Evolutionary conservation across 1,140 invertebrate species (phyloP), one percentile per base, ranked within the genome.

Genomic region (Drosophila nannoptera): DNA sequence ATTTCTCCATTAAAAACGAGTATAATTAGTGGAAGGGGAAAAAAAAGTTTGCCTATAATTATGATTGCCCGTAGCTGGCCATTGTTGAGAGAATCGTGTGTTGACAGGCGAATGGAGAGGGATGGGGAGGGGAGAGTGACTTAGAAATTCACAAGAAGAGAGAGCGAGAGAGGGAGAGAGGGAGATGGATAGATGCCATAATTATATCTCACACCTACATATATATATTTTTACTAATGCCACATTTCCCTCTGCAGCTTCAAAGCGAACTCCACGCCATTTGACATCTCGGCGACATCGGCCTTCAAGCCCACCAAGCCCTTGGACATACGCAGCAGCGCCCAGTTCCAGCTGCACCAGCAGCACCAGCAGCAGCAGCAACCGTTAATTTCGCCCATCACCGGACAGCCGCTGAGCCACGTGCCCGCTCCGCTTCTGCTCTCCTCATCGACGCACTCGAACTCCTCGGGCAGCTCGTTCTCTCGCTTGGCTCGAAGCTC

Each of bases 271-370:
- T 77, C 77, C 45, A 77, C 86, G 72, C 78, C 87, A 65, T 81
- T 87, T 40, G 82, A 81, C 70, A 86, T 86, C 65, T 87, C 82
- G 63, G 69, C 72, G 56, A 65, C 78, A 42, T 88, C 87, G 54
- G 87, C 87, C 32, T 88, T 88, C 12, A 88, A 83, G 72, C 87
- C 86, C 49, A 87, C 87, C 54, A 88, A 83, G 55, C 78, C 76
- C 40, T 56, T 88, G 72, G 87, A 88, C 49, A 84, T 88, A 55
- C 69, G 81, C 38, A 46, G 60, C 32, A 38, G 33, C 36, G 9
- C n/a, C n/a, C n/a, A n/a, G n/a, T n/a, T n/a, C 14, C 45, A 49
- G 16, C 31, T 53, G 49, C 61, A 42, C 29, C 70, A 71, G 42
- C 72, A 63, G 7, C 50, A 60, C 54, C 60, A 75, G 14, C 73